Evolutionary conservation across 2,797 vertebrate genomes (phyloP), one percentile per base, ranked within the genome.

Genomic region (Kryptolebias ocellatus): DNA sequence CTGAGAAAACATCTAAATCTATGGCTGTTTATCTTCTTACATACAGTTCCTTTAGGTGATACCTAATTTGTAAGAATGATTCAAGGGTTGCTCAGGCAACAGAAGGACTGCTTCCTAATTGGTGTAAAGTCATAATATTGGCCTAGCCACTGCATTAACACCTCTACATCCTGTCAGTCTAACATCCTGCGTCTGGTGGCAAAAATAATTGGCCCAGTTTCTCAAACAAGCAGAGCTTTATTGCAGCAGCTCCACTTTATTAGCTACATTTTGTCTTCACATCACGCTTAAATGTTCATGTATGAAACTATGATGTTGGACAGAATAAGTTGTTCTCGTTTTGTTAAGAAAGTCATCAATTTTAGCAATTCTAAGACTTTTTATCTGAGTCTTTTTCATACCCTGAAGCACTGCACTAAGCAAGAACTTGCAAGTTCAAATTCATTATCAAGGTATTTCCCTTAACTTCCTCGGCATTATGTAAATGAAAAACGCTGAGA

Each of bases 351-450:
- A 39, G 31, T 31, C 7, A 31, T 31, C 9, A 39, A n/a, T 56
- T 64, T n/a, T 53, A 54, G 50, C 55, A 53, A 70, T 74, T 16
- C 27, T 4, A 8, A 54, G 72, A 37, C 12, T 53, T 75, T 46
- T 72, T 53, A 31, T n/a, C 55, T n/a, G 34, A 79, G 58, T 31
- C 63, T 59, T 70, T 28, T 27, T 18, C 68, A 24, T 66, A 81
- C 65, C 87, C 76, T 0, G n/a, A 74, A 85, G 89, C 83, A 54
- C 60, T 42, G 56, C 28, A 15, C 59, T 28, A 57, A 80, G 59
- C 85, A 83, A 83, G 90, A 82, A 69, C 61, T 60, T 78, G 67
- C 87, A 89, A 31, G 91, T 86, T 88, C 67, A 77, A 64, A 66
- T 75, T 62, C 24, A 89, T 87, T 82, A 81, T 74, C 70, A 46